Conservation (phyloP, 1,140 invertebrate genomes). For the Heliconius melpomene region DNA sequence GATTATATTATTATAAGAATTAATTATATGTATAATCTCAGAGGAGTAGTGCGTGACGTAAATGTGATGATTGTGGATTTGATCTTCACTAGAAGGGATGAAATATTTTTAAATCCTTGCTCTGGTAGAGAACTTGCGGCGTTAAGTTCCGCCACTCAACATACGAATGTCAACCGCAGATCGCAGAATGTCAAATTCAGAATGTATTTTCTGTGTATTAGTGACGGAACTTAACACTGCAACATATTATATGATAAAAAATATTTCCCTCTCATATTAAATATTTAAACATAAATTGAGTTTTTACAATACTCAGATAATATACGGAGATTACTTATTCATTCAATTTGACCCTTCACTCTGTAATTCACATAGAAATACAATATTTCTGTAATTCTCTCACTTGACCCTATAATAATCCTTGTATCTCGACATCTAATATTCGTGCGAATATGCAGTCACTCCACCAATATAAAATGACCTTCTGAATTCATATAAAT, state of each 20-base stretch:
- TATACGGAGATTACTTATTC: background rate
- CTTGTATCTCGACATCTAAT: slow-evolving; percentile 54
- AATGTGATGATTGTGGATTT: no score
- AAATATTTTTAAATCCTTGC: no score
- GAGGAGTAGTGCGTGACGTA: no score
- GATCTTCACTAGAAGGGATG: no score
- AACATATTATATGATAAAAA: background rate
- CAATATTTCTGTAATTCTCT: slow-evolving; percentile 20
- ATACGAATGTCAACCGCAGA: no score
- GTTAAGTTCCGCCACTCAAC: no score
- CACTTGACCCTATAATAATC: slow-evolving; percentile 47
- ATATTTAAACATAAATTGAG: background rate
- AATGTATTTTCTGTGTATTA: no score
- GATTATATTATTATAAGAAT: no score
- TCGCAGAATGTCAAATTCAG: no score
- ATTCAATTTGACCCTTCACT: slow-evolving; percentile 14
- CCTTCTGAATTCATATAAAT: background rate
- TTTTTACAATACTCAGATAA: background rate
- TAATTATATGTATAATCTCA: no score
- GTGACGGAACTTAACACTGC: no score
- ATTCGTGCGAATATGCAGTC: slow-evolving; percentile 55
- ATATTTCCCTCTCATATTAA: background rate
- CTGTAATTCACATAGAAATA: slow-evolving; percentile 15
- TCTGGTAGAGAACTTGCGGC: no score
- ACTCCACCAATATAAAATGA: background rate